Conservation (phyloP, 1,140 invertebrate species). For the Polyergus mexicanus region DNA sequence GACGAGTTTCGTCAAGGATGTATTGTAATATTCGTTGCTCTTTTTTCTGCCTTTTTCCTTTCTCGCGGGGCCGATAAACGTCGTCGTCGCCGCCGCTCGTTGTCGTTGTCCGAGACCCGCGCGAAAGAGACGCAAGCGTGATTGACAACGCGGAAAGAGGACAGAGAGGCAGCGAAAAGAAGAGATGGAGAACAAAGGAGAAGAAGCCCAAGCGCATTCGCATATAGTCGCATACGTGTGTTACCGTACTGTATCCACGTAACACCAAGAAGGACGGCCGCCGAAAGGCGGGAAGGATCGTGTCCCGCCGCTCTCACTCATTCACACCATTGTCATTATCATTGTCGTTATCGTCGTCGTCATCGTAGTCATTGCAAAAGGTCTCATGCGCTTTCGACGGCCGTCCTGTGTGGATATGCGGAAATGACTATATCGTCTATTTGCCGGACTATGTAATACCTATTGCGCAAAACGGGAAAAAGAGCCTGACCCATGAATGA, state of each 20-base stretch:
- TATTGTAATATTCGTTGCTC: constrained; percentile 16
- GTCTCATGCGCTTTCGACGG: constrained; percentile 31
- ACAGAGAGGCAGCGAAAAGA: constrained; percentile 18
- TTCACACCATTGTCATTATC: not conserved
- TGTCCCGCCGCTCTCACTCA: constrained; percentile 5
- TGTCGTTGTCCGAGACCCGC: constrained; percentile 24
- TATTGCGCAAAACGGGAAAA: constrained; percentile 87
- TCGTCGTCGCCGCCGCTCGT: constrained; percentile 20
- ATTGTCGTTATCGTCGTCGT: not conserved
- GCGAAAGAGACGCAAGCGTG: constrained; percentile 52
- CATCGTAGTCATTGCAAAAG: not conserved
- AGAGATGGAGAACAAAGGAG: constrained; percentile 59
- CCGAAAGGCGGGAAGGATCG: constrained; percentile 67
- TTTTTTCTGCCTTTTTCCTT: not conserved
- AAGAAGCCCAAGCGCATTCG: constrained; percentile 71
- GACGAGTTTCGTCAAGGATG: constrained; percentile 43
- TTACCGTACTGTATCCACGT: constrained; percentile 77
- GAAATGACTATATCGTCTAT: constrained; percentile 54
- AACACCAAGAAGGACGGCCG: constrained; percentile 71
- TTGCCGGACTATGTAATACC: constrained; percentile 79
- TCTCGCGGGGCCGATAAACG: not conserved
- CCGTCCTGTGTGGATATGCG: constrained; percentile 47
- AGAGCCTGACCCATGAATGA: constrained; percentile 87
- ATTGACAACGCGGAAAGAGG: constrained; percentile 31
- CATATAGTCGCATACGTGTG: constrained; percentile 64